These are phyloP conservation scores for Prosopocoilus inquinatus DNA, from an alignment of 2,888 invertebrate genomes.

Conservation along the genomic window DNA sequence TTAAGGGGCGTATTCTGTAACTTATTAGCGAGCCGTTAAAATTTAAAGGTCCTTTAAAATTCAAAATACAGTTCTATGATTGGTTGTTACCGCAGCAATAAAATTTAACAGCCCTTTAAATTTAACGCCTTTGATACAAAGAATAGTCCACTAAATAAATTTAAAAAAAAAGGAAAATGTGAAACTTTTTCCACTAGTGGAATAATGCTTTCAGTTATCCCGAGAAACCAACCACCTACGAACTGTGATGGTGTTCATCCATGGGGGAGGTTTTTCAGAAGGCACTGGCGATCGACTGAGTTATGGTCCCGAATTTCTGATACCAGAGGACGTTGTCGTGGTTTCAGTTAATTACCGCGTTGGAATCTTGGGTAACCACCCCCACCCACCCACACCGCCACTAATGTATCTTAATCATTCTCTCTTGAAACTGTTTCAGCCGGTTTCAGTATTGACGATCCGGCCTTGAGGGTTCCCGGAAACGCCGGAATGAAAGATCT, in stretches of 20 bases:
- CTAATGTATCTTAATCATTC: background rate
- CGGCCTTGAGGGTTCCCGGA: slow-evolving; percentile 37
- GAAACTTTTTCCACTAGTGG: no score
- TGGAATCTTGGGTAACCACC: slow-evolving; percentile 45
- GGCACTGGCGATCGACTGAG: slow-evolving; percentile 65
- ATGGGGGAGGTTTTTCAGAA: slow-evolving; percentile 73
- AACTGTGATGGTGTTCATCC: slow-evolving; percentile 75
- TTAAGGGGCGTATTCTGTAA: no score
- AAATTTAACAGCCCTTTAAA: no score
- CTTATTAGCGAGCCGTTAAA: no score
- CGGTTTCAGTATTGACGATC: slow-evolving; percentile 43
- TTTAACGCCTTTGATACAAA: no score
- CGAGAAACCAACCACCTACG: slow-evolving; percentile 35
- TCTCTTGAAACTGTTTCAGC: slow-evolving; percentile 28
- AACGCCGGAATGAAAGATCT: slow-evolving; percentile 49
- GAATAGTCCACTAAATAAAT: background rate
- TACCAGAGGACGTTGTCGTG: slow-evolving; percentile 67
- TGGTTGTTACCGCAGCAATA: no score
- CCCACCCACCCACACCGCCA: background rate
- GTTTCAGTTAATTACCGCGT: slow-evolving; percentile 71
- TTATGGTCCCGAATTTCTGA: slow-evolving; percentile 67
- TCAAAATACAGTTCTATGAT: no score
- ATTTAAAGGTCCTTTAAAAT: no score
- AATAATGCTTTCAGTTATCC: slow-evolving; percentile 31
- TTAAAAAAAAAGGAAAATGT: background rate